phyloP scores from a whole-genome alignment of 2,888 invertebrate species.

The Ennomos erosarius region DNA sequence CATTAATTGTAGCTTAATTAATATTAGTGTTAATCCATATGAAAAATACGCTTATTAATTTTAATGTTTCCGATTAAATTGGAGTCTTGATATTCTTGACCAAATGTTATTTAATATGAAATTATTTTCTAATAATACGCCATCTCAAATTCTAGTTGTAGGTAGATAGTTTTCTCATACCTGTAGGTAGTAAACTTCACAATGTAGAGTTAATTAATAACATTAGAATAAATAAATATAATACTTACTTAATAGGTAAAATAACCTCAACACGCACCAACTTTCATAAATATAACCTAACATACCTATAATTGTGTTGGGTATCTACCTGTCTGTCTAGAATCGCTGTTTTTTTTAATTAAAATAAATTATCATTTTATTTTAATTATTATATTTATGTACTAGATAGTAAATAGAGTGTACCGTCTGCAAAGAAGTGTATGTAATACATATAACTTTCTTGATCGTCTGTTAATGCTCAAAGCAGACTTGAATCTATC shows the following conservation, averaged over 20 bases:
- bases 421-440: too few relatives aligned
- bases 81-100: constrained; percentile 83
- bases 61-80: constrained; percentile 84
- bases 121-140: constrained; percentile 73
- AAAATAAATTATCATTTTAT: too few relatives aligned
- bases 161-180: constrained; percentile 55
- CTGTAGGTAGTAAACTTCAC: constrained; percentile 44
- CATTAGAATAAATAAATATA: too few relatives aligned
- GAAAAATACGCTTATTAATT: constrained; percentile 85
- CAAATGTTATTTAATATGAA: constrained; percentile 80
- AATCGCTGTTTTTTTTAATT: too few relatives aligned
- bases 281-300: too few relatives aligned
- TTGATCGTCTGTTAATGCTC: constrained; percentile 46
- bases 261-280: too few relatives aligned
- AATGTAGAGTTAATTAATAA: constrained; percentile 31
- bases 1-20: constrained; percentile 42
- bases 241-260: too few relatives aligned
- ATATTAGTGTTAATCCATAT: constrained; percentile 76
- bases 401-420: too few relatives aligned
- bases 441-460: constrained; percentile 22
- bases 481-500: constrained; percentile 42
- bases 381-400: too few relatives aligned
- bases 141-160: constrained; percentile 72
- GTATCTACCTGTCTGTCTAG: too few relatives aligned
- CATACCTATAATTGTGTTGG: too few relatives aligned